Evolutionary conservation across 1,140 invertebrate genomes (phyloP), one percentile per base, ranked within the genome.

Genomic region (Microplitis demolitor): DNA sequence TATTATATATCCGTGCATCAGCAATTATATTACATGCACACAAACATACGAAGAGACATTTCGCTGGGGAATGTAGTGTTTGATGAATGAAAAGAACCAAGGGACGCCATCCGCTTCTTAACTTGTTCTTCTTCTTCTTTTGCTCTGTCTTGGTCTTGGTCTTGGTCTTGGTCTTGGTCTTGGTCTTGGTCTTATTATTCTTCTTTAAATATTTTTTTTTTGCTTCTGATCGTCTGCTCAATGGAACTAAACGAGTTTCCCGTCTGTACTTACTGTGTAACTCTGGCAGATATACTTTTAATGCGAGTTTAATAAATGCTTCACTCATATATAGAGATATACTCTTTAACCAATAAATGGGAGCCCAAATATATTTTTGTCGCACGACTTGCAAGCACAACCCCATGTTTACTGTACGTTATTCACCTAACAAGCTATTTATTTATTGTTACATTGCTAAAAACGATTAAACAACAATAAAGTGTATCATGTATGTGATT

Each of bases 71-170:
- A 81, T 79, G 77, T 70, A 64, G 76, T 76, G 69, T 78, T 76
- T 81, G 79, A 82, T 83, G 80, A 83, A 83, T 83, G 81, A 82
- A 82, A 77, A 74, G 74, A 77, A 78, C 71, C 67, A 74, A 69
- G 71, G 74, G 75, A 69, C 66, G 64, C 37, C 37, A 39, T 39
- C 37, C 33, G 61, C 50, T 33, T n/a, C 33, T 58, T 11, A 53
- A 9, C 16, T 34, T 13, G 5, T 35, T 68, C 31, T 58, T 68
- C 11, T 68, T 68, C n/a, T 58, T 58, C 8, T 16, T 31, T 14
- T n/a, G 0, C 13, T 54, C 34, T 54, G 11, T n/a, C 13, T 54
- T 24, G 1, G 24, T 24, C n/a, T 0, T 33, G 8, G 53, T 34
- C 16, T 24, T 50, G 61, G 53, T 37, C n/a, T 24, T 71, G n/a